Percentiles rank a stretch among this genome's conserved stretches.
These are phyloP conservation scores for Chaetura pelagica DNA, from an alignment of 2,113 vertebrate genomes.

Conservation along the genomic window DNA sequence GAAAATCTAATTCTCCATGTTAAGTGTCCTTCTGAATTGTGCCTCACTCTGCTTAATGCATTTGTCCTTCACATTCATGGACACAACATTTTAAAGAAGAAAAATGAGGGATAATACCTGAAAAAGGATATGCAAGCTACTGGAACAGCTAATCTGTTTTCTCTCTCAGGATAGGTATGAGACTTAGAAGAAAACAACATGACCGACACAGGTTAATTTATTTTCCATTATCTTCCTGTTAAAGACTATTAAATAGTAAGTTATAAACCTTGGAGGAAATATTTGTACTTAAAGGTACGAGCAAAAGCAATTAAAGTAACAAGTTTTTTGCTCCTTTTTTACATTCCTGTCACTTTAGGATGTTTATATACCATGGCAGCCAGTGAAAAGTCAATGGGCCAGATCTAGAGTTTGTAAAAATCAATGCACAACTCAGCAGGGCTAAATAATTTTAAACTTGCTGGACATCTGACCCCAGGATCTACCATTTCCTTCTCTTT, in stretches of 20 bases:
- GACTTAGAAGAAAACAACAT: not conserved
- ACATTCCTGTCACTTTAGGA: not conserved
- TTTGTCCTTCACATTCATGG: conserved; percentile 17
- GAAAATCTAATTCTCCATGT: conserved; percentile 35
- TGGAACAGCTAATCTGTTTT: conserved; percentile 3
- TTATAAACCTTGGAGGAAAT: not conserved
- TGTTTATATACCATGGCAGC: not conserved
- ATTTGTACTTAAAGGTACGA: not conserved
- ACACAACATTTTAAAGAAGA: not conserved
- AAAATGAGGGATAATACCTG: not conserved
- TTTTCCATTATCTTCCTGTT: not conserved
- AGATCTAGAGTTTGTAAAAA: not conserved
- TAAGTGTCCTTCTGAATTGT: not conserved
- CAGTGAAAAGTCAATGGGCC: not conserved
- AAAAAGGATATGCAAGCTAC: not conserved
- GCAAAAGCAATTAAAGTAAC: conserved; percentile 7
- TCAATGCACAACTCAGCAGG: not conserved
- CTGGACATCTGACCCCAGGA: not conserved
- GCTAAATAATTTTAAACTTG: not conserved
- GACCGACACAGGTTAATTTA: not conserved
- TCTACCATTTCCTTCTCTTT: not conserved
- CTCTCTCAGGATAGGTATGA: not conserved
- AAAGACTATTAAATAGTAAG: conserved; percentile 9
- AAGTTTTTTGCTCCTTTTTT: not conserved
- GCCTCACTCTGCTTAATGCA: not conserved